phyloP scores from a whole-genome alignment of 2,797 vertebrate species.

The Antennarius maculatus region DNA sequence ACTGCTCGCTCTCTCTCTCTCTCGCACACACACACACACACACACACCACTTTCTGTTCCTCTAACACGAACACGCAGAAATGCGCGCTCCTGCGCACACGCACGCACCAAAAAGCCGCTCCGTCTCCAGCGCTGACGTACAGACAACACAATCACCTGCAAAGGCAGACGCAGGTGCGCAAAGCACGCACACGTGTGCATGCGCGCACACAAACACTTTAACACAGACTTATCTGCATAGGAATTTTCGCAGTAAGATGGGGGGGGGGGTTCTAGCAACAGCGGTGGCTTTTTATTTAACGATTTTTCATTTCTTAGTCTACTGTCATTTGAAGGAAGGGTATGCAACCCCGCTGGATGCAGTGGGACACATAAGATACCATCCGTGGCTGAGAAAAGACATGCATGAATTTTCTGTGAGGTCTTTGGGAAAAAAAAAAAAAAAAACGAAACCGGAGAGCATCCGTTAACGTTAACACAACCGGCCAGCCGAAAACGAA shows the following conservation, averaged over 20 bases:
- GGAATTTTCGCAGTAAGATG: conserved; percentile 33
- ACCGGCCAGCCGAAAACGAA: neutral
- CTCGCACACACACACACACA: conserved; percentile 13
- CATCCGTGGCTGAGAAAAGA: conserved; percentile 7
- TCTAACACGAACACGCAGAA: neutral
- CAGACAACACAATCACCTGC: conserved; percentile 46
- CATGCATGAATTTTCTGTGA: conserved; percentile 12
- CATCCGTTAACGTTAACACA: neutral
- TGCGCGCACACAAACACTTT: conserved; percentile 1
- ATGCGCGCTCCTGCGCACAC: neutral
- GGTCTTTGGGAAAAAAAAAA: conserved; percentile 9
- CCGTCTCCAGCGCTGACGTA: neutral
- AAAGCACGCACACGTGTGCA: neutral
- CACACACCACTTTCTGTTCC: conserved; percentile 25
- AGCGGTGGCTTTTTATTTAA: neutral
- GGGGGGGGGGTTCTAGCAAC: conserved; percentile 13
- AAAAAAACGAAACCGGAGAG: neutral
- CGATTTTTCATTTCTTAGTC: neutral
- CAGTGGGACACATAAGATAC: neutral
- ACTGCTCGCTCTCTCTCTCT: conserved; percentile 1
- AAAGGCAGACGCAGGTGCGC: conserved; percentile 24
- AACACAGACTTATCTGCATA: conserved; percentile 25
- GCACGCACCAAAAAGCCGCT: neutral
- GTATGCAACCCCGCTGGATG: neutral
- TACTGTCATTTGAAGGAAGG: neutral